Base-by-base conservation (phyloP, 2,888 invertebrate species). In the Agriopis leucophaearia region DNA sequence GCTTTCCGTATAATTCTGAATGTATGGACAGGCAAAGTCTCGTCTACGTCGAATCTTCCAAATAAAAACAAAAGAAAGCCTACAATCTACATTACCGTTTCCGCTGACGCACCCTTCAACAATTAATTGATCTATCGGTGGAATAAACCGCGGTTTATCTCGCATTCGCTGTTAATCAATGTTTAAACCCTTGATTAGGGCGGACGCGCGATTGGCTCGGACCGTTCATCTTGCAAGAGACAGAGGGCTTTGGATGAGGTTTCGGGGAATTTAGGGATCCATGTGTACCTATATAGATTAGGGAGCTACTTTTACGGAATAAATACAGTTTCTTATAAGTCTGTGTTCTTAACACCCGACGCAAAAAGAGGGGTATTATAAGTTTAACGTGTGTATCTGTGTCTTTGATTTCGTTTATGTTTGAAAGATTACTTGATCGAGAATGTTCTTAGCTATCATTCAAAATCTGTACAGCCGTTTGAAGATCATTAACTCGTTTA, bases 121-220 rank as follows among this genome's bases (percentile, higher is more conserved):
- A 16, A 38, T 54, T 38, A 38, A 54, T 54, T 38, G 52, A 54
- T 54, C 38, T 16, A 54, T 54, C 15, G 36, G 35, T 36, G 50
- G 59, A 66, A 59, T 66, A 63, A 68, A 60, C 51, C 59, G 60
- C 48, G 45, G 59, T 45, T 60, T 68, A 64, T 67, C 68, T 60
- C 66, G 8, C 35, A 13, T 50, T 59, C 51, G 36, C 63, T 56
- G 69, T 71, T 69, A 66, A 71, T 73, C 67, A 70, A 71, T 73
- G 70, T 70, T 68, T 68, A 71, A 70, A 71, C 64, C 73, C 66
- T 70, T 71, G 71, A 71, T 73, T 70, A 70, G 36, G 57, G 61
- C 45, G 65, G 67, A 52, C 52, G 16, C 0, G 38, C 52, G 52
- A 54, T 54, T 8, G 36, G 70, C 74, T 59, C 40, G 72, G 40